Base-by-base conservation (phyloP, 2,113 vertebrate species). In the Plotosus lineatus region DNA sequence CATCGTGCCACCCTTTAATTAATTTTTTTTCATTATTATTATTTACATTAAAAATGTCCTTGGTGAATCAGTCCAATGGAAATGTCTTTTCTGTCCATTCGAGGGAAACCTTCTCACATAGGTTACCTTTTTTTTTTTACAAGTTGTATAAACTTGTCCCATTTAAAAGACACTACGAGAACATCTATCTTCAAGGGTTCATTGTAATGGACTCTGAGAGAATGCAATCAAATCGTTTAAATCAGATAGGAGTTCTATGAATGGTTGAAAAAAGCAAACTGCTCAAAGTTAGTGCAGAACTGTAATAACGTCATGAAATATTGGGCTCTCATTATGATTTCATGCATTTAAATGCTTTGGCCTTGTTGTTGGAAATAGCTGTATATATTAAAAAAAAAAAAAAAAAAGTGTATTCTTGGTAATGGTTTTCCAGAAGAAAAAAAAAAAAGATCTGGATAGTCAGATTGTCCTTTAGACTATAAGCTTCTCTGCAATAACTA, bases 321-420 rank as follows among this genome's bases (percentile, higher is more conserved):
- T 72, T 72, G 33, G 28, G 69, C 69, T 50, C 17, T 72, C 28
- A 31, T 42, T 46, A n/a, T 56, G n/a, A 56, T 79, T 40, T 42
- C 28, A 44, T 11, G n/a, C 44, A 55, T 8, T 21, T 56, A 79
- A 79, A 79, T 60, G 38, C 50, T 69, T 79, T 79, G 56, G 63
- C 36, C 50, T 71, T 56, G 40, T 79, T 56, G 63, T 44, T 56
- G 50, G 44, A 78, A 79, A 68, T 68, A 78, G 61, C 60, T 63
- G 14, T 36, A n/a, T 10, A 38, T 21, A 65, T 38, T 3, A 36
- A 50, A 44, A 21, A 55, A 55, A 50, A 50, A 50, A n/a, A 46
- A 17, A 15, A 26, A 44, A 15, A 36, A 33, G 38, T 44, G 50
- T 50, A 31, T 33, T 3, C 33, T 33, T 48, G 46, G 26, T 50